These are phyloP conservation scores for Tetragnatha versicolor DNA, from an alignment of 1,140 invertebrate genomes.

Conservation along the genomic window DNA sequence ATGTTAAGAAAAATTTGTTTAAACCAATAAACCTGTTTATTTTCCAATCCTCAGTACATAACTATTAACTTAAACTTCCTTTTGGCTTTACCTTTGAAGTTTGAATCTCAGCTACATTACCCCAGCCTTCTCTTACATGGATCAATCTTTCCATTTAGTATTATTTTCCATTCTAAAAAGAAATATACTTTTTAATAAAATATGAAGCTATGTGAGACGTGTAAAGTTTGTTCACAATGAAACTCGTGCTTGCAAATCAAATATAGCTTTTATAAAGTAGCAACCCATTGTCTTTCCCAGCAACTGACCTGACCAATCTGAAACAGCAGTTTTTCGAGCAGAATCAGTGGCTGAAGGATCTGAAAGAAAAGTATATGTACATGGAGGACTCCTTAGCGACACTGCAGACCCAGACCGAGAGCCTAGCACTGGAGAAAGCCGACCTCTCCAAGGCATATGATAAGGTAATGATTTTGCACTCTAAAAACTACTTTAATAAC, in stretches of 20 bases:
- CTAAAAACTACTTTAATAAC: no score
- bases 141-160: no score
- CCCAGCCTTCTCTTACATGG: no score
- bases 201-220: no score
- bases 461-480: no score
- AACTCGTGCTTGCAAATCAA: no score
- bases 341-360: background rate
- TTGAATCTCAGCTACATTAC: background rate
- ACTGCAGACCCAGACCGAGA: constrained; percentile 18
- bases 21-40: no score
- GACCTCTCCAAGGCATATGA: constrained; percentile 17
- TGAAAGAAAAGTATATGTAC: constrained; percentile 8
- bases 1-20: no score
- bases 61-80: background rate
- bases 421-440: constrained; percentile 25
- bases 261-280: no score
- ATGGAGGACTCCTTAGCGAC: constrained; percentile 4
- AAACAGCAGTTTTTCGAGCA: constrained; percentile 21
- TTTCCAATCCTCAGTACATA: background rate
- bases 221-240: no score
- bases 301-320: constrained; percentile 14
- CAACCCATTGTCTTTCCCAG: background rate
- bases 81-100: background rate
- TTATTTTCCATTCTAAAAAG: no score
- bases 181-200: no score